Evolutionary conservation across 2,888 invertebrate genomes (phyloP), one percentile per base, ranked within the genome.

Genomic region (Hydraecia micacea): DNA sequence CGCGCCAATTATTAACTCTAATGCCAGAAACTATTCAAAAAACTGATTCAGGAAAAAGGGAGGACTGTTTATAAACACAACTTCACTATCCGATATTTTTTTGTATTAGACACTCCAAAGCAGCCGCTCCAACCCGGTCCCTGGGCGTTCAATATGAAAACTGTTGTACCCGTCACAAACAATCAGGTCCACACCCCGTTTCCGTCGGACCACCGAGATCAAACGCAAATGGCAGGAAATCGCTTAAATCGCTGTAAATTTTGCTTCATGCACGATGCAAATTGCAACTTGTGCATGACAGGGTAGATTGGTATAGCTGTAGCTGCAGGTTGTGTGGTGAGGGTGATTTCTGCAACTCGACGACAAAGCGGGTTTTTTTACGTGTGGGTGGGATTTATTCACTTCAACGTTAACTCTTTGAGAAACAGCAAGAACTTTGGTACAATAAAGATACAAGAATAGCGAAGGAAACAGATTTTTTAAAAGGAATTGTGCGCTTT

Each of bases 151-250:
- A 80, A 83, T 84, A 73, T 73, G 18, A 77, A 75, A 65, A 74
- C 73, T 76, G 71, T 73, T 71, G 28, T 55, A 63, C 58, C 55
- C 73, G 63, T 81, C 79, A 71, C 71, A 77, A 63, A 63, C 81
- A 85, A 81, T 83, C 83, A 77, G 46, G 46, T 68, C 42, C n/a
- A 75, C 84, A 79, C 76, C 80, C 77, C 73, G 42, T 68, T 83
- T 87, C 88, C 89, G 88, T 87, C 76, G 77, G 71, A 77, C 81
- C 85, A 84, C 75, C 68, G 60, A 52, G 73, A 68, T 85, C 75
- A 79, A 68, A 69, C 82, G 85, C 85, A 76, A 76, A 76, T 70
- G 73, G 60, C 68, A 84, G 55, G 66, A 76, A 72, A 68, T 84
- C 83, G 63, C 71, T 79, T 80, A 79, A 71, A 63, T 76, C 62